Percentiles rank a stretch among this genome's conserved stretches.
These are phyloP conservation scores for roundworm (Caenorhabditis elegans) DNA, from an alignment of 1,140 invertebrate species.

Conservation along the genomic window WBcel235 BX284602.5:11666501-11667000, in stretches of 20 bases:
- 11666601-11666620: constrained; percentile 27
- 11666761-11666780: neutral
- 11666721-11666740: neutral
- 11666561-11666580: neutral
- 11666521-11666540: neutral
- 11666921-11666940: neutral
- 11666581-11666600: neutral
- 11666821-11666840: neutral
- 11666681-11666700: neutral
- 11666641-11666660: neutral
- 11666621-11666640: neutral
- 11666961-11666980: neutral
- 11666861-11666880: neutral
- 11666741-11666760: neutral
- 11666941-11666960: neutral
- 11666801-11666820: neutral
- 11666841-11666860: neutral
- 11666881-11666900: neutral
- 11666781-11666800: neutral
- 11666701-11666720: neutral
- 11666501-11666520: constrained; percentile 18
- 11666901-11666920: no score
- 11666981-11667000: neutral
- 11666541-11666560: constrained; percentile 21
- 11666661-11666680: neutral